Evolutionary conservation across 2,888 invertebrate genomes (phyloP).

Genomic region (Pheosia tremula): DNA sequence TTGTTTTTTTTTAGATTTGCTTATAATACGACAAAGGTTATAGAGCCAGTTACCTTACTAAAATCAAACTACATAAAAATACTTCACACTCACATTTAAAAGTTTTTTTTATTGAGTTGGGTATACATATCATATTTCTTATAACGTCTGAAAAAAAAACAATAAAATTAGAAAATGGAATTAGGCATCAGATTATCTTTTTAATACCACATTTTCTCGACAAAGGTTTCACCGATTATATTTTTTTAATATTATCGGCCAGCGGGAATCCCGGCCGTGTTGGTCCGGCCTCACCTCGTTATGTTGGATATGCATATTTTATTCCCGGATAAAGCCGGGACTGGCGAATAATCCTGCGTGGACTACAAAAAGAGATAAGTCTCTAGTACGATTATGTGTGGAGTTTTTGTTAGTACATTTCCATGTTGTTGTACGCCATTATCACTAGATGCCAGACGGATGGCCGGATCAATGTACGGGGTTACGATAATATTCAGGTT

Average conservation of each 20-base stretch:
- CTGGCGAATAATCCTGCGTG: conserved; percentile 54
- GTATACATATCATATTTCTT: no score
- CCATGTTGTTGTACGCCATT: conserved; percentile 27
- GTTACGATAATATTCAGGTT: neutral
- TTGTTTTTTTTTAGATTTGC: no score
- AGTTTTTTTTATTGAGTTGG: no score
- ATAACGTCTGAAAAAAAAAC: neutral
- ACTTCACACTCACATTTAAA: no score
- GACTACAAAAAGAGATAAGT: conserved; percentile 67
- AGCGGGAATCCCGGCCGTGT: conserved; percentile 22
- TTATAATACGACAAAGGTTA: no score
- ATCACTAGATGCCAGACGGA: conserved; percentile 7
- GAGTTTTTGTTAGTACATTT: conserved; percentile 47
- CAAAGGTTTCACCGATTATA: conserved; percentile 20
- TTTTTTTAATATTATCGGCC: conserved; percentile 33
- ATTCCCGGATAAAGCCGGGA: conserved; percentile 57
- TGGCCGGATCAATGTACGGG: neutral
- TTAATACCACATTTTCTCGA: conserved; percentile 8
- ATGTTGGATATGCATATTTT: conserved; percentile 70
- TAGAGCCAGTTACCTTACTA: no score
- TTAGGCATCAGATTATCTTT: neutral
- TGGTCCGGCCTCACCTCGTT: conserved; percentile 45
- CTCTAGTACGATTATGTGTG: conserved; percentile 58
- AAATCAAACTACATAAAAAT: no score
- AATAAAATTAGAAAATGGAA: neutral